Percentiles rank a stretch among this genome's conserved stretches.
phyloP scores from a whole-genome alignment of 2,113 vertebrate genomes.

The Gymnogyps californianus region DNA sequence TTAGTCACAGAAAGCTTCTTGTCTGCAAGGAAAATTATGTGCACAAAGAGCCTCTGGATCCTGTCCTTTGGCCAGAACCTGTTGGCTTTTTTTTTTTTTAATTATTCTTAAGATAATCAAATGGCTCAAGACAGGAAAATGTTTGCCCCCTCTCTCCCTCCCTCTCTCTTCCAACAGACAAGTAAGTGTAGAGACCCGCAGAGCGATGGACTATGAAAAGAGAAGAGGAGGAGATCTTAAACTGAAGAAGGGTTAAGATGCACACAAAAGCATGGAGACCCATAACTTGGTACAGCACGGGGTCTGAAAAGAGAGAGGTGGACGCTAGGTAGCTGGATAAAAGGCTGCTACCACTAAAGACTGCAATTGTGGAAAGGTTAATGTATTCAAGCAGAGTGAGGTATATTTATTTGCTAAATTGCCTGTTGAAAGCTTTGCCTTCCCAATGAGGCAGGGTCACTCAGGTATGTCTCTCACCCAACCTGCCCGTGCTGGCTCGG shows the following conservation, averaged over 20 bases:
- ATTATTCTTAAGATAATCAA: neutral
- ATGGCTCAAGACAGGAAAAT: neutral
- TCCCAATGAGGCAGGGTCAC: neutral
- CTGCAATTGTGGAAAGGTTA: neutral
- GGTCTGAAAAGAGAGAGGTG: neutral
- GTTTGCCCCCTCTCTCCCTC: neutral
- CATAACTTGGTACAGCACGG: rapidly evolving
- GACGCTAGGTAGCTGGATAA: neutral
- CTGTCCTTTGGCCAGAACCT: neutral
- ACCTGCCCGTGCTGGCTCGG: rapidly evolving
- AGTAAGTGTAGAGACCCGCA: neutral
- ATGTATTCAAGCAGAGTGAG: neutral
- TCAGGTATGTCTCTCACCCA: neutral
- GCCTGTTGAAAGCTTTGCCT: neutral
- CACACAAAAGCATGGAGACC: neutral
- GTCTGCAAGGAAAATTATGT: neutral
- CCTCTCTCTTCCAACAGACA: neutral
- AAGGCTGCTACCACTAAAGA: neutral
- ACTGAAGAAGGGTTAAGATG: neutral
- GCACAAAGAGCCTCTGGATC: neutral
- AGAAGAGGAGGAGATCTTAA: neutral
- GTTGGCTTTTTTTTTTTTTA: neutral
- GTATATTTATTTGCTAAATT: neutral
- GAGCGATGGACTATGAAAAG: neutral
- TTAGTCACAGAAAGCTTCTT: neutral